Conservation (phyloP, 2,797 vertebrate species). For the Artibeus lituratus region DNA sequence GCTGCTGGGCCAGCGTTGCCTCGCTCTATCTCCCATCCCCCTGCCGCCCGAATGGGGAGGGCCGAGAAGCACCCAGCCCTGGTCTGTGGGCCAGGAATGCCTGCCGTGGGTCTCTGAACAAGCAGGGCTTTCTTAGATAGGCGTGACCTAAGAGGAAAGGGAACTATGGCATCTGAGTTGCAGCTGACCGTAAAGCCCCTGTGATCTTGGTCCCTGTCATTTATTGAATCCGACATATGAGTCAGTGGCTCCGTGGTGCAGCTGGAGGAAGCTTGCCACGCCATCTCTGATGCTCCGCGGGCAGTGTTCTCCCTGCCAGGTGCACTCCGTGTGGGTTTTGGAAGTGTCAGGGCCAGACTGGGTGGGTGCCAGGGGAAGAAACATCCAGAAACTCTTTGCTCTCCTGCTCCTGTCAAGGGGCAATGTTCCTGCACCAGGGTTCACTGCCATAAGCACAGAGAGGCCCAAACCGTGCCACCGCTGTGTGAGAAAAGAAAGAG, state of each 20-base stretch:
- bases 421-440: neutral
- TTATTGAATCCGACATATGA: slow-evolving; percentile 49
- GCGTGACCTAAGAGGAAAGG: slow-evolving; percentile 51
- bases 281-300: slow-evolving; percentile 32
- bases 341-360: neutral
- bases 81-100: slow-evolving; percentile 65
- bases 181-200: slow-evolving; percentile 68
- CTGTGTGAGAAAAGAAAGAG: neutral
- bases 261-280: slow-evolving; percentile 43
- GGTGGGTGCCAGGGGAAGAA: neutral
- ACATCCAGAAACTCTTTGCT: neutral
- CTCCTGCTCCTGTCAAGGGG: neutral
- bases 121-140: slow-evolving; percentile 62
- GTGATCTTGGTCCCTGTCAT: slow-evolving; percentile 44
- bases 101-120: slow-evolving; percentile 57
- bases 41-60: slow-evolving; percentile 50
- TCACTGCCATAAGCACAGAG: neutral
- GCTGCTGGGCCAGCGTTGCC: slow-evolving; percentile 59
- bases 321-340: neutral
- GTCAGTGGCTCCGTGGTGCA: slow-evolving; percentile 66
- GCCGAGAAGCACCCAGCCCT: slow-evolving; percentile 56
- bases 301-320: slow-evolving; percentile 27
- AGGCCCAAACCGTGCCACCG: neutral
- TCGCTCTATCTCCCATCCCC: slow-evolving; percentile 72
- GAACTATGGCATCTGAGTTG: slow-evolving; percentile 26